Evolutionary conservation across 2,888 invertebrate species (phyloP).

Genomic region (Heteropelma amictum): DNA sequence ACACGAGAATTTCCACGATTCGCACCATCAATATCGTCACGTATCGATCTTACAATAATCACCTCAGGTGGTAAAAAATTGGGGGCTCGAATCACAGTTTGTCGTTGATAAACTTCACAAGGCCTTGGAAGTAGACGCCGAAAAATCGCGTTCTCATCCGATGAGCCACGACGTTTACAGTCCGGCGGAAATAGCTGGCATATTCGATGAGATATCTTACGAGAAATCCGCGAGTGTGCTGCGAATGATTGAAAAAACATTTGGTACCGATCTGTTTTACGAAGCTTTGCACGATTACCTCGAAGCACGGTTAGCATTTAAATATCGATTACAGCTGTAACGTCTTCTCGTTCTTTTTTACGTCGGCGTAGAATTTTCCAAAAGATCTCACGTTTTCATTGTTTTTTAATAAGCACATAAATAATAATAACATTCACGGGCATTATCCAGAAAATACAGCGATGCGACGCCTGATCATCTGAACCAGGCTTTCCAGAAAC

Average conservation of each 20-base stretch:
- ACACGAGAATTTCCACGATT: too few relatives aligned
- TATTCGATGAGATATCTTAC: constrained; percentile 85
- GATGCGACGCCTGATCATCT: constrained; percentile 64
- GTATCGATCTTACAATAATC: neutral
- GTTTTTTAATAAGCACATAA: neutral
- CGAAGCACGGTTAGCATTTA: constrained; percentile 78
- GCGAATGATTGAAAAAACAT: constrained; percentile 84
- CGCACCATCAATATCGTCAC: neutral
- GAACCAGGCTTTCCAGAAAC: constrained; percentile 60
- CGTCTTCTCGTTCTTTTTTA: too few relatives aligned
- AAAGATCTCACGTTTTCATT: neutral
- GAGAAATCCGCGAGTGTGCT: constrained; percentile 83
- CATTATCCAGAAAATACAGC: constrained; percentile 57
- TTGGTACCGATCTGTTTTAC: constrained; percentile 80
- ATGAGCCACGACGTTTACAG: constrained; percentile 80
- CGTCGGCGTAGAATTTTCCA: too few relatives aligned
- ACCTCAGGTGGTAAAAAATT: constrained; percentile 81
- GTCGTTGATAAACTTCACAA: constrained; percentile 84
- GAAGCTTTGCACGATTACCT: constrained; percentile 81
- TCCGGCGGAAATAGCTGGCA: constrained; percentile 80
- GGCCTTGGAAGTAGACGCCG: constrained; percentile 82
- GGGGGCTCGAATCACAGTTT: constrained; percentile 85
- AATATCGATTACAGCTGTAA: too few relatives aligned
- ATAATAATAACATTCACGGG: neutral
- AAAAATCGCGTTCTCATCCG: constrained; percentile 80